phyloP scores from a whole-genome alignment of 2,113 vertebrate genomes.

The Conger conger region DNA sequence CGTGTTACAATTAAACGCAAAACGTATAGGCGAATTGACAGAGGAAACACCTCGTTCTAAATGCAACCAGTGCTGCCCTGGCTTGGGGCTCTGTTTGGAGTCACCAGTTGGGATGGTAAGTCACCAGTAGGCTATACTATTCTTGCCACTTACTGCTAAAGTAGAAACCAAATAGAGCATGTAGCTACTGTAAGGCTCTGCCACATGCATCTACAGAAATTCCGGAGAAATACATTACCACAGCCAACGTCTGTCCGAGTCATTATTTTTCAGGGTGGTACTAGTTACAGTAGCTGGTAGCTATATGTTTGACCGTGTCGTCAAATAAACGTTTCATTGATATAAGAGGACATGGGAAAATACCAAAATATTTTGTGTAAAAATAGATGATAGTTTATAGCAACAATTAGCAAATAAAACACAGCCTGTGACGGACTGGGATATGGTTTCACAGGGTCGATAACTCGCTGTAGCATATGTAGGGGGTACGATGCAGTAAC shows the following conservation, averaged over 20 bases:
- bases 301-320: neutral
- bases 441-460: neutral
- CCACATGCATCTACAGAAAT: neutral
- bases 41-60: neutral
- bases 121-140: neutral
- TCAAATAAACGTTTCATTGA: neutral
- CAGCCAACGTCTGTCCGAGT: neutral
- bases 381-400: neutral
- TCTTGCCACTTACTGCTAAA: neutral
- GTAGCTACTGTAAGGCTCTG: neutral
- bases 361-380: neutral
- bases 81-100: neutral
- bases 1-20: constrained; percentile 3
- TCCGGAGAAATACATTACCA: constrained; percentile 14
- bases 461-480: neutral
- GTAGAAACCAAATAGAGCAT: neutral
- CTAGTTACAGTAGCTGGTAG: neutral
- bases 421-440: neutral
- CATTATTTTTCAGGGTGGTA: constrained; percentile 6
- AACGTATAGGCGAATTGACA: neutral
- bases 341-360: neutral
- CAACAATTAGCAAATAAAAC: neutral
- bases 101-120: neutral
- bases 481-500: neutral
- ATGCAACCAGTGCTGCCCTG: neutral